Conservation (phyloP, 1,140 invertebrate genomes). For the Protaetia brevitarsis region DNA sequence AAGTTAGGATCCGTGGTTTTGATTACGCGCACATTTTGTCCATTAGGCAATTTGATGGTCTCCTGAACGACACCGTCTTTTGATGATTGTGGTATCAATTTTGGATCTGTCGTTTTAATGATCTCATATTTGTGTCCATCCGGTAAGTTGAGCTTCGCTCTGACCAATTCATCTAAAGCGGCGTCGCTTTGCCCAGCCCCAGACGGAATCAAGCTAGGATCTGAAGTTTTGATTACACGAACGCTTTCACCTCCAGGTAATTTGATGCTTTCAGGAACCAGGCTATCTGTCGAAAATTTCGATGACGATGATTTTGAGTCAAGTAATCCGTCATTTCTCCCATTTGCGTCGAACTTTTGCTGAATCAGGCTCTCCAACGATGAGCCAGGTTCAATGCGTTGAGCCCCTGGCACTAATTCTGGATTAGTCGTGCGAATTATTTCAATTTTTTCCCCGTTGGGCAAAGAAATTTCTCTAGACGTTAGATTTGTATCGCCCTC, state of each 20-base stretch:
- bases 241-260: slow-evolving; percentile 57
- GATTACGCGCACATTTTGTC: neutral
- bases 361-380: neutral
- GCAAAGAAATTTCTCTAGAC: slow-evolving; percentile 67
- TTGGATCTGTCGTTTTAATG: slow-evolving; percentile 63
- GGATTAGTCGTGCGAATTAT: slow-evolving; percentile 65
- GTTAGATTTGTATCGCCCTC: slow-evolving; percentile 64
- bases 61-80: neutral
- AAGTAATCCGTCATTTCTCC: no score
- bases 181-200: neutral
- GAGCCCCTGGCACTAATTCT: slow-evolving; percentile 54
- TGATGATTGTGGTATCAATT: no score
- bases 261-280: neutral
- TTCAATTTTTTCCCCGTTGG: slow-evolving; percentile 72
- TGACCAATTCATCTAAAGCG: neutral
- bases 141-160: slow-evolving; percentile 47
- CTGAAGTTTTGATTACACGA: neutral
- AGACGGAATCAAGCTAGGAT: neutral
- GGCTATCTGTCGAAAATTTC: no score
- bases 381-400: neutral
- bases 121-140: slow-evolving; percentile 72
- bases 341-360: neutral
- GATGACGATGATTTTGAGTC: no score
- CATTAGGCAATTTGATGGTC: slow-evolving; percentile 56
- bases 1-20: neutral